A percentile compares a stretch with the other conserved stretches of the same genome.
These are phyloP conservation scores for Bombus affinis DNA, from an alignment of 1,140 invertebrate species.

Conservation along the genomic window DNA sequence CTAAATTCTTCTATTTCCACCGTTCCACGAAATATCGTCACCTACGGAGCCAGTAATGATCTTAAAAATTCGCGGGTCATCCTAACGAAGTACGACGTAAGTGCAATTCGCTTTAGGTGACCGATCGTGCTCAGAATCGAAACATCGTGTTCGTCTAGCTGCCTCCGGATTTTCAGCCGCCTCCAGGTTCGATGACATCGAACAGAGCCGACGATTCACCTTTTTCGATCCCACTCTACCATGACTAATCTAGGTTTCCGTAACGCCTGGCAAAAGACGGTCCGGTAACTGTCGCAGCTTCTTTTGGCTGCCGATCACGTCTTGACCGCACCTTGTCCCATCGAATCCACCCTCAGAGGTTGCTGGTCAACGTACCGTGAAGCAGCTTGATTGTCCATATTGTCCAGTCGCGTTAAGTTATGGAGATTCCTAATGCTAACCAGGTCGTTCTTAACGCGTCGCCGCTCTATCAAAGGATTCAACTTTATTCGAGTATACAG, in stretches of 20 bases:
- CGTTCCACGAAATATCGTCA: neutral
- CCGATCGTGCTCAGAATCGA: conserved; percentile 60
- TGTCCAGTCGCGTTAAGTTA: conserved; percentile 75
- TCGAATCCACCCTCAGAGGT: conserved; percentile 29
- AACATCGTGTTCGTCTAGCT: conserved; percentile 8
- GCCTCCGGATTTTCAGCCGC: conserved; percentile 46
- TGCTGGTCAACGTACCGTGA: conserved; percentile 74
- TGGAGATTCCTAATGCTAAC: conserved; percentile 73
- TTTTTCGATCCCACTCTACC: conserved; percentile 57
- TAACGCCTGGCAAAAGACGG: conserved; percentile 65
- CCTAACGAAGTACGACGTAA: conserved; percentile 63
- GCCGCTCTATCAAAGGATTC: neutral
- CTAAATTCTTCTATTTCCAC: neutral
- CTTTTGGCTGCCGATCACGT: conserved; percentile 78
- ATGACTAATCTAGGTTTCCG: conserved; percentile 75
- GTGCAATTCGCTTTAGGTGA: conserved; percentile 63
- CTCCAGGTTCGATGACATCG: conserved; percentile 37
- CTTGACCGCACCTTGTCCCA: conserved; percentile 76
- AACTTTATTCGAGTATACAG: neutral
- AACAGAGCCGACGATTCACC: conserved; percentile 28
- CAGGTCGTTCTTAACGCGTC: conserved; percentile 32
- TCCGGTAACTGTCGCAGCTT: conserved; percentile 77
- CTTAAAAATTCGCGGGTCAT: conserved; percentile 43
- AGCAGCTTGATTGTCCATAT: conserved; percentile 80
- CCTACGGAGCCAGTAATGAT: conserved; percentile 3